These are phyloP conservation scores for Torymus auratus DNA, from an alignment of 2,888 invertebrate genomes.

Conservation along the genomic window DNA sequence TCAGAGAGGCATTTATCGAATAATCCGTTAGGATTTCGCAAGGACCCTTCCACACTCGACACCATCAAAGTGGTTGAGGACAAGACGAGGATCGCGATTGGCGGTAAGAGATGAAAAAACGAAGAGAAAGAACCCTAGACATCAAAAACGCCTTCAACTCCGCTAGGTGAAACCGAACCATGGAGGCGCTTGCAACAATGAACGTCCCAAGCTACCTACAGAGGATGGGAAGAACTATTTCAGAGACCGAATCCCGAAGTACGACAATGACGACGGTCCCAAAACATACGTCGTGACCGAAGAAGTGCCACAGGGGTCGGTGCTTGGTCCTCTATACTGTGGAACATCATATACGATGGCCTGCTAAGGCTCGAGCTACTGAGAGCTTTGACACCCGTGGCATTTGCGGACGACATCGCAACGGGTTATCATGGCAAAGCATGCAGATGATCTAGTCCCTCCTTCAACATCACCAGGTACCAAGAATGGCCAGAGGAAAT, in stretches of 20 bases:
- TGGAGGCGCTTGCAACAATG: background rate
- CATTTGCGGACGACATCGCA: slow-evolving; percentile 11
- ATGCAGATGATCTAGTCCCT: slow-evolving; percentile 40
- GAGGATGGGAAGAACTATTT: background rate
- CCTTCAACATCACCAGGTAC: slow-evolving; percentile 11
- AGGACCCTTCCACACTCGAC: background rate
- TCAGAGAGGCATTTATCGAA: slow-evolving; percentile 13
- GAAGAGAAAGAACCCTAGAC: no score
- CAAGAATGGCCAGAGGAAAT: slow-evolving; percentile 24
- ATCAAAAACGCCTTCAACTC: no score
- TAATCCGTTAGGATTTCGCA: slow-evolving; percentile 50
- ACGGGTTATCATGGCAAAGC: slow-evolving; percentile 44
- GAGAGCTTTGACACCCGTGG: slow-evolving; percentile 49
- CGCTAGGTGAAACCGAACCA: background rate
- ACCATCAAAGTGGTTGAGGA: no score
- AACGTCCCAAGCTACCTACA: background rate
- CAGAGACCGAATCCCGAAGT: background rate
- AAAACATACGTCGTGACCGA: no score
- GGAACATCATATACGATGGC: slow-evolving; percentile 26
- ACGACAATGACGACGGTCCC: no score
- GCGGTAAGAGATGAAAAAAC: background rate
- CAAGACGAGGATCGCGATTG: slow-evolving; percentile 9
- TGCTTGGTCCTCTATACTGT: no score
- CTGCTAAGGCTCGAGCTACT: background rate
- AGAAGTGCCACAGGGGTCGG: no score